These are phyloP conservation scores for Phataginus tricuspis DNA, from an alignment of 2,797 vertebrate species.

Conservation along the genomic window DNA sequence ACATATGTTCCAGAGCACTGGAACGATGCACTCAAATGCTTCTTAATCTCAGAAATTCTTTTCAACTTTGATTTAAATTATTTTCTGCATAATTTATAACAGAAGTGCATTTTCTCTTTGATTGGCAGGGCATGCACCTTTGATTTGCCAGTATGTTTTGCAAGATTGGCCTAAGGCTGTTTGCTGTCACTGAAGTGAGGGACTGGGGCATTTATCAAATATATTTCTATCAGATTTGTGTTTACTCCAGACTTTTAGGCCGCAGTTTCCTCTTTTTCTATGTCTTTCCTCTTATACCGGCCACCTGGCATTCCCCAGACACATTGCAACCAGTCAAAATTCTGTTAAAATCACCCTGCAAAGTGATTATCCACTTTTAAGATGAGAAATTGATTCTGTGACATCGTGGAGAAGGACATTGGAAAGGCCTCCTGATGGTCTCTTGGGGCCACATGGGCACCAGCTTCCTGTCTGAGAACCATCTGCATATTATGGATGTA, in stretches of 20 bases:
- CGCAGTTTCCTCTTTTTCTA: neutral
- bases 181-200: neutral
- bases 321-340: too few relatives aligned
- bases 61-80: neutral
- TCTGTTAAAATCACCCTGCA: neutral
- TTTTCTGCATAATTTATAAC: neutral
- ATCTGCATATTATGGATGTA: neutral
- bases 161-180: neutral
- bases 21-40: neutral
- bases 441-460: fast-evolving
- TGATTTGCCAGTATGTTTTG: neutral
- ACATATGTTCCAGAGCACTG: neutral
- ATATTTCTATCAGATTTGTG: fast-evolving
- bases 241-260: neutral
- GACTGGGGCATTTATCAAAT: neutral
- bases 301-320: neutral
- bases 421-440: neutral
- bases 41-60: neutral
- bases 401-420: neutral
- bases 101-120: neutral
- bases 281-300: neutral
- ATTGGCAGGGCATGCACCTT: neutral
- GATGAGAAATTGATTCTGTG: too few relatives aligned
- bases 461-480: neutral
- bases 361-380: neutral